These are phyloP conservation scores for Thaleichthys pacificus DNA, from an alignment of 2,797 vertebrate species.

Conservation along the genomic window DNA sequence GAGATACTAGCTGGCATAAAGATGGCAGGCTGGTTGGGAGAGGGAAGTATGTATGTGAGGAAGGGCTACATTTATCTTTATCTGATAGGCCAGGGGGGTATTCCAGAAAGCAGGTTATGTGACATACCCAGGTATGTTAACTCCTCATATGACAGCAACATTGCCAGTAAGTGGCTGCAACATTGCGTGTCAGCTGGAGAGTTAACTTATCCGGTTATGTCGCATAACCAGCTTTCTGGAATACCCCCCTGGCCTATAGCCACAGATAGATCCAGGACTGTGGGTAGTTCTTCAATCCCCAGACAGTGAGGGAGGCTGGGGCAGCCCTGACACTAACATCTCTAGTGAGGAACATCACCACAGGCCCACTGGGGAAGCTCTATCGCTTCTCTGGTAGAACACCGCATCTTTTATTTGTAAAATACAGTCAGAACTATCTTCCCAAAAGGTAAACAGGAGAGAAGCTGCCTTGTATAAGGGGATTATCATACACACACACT, in stretches of 20 bases:
- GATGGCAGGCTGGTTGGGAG: not conserved
- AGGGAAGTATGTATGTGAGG: not conserved
- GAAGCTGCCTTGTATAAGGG: no score
- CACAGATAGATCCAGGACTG: constrained; percentile 11
- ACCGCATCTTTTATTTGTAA: not conserved
- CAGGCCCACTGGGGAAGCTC: constrained; percentile 18
- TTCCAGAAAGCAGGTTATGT: no score
- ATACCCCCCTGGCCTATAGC: not conserved
- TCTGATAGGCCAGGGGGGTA: constrained; percentile 14
- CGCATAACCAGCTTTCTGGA: no score
- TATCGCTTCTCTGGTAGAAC: not conserved
- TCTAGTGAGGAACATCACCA: constrained; percentile 35
- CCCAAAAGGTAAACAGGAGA: no score
- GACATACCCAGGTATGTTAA: no score
- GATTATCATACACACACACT: no score
- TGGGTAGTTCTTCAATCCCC: constrained; percentile 40
- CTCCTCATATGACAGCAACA: no score
- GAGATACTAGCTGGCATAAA: not conserved
- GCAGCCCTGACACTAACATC: constrained; percentile 15
- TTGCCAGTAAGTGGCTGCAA: no score
- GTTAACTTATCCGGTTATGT: no score
- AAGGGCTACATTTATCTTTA: not conserved
- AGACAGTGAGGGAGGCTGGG: constrained; percentile 26
- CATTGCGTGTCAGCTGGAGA: no score
- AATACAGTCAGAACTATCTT: not conserved